A percentile compares a stretch with the other conserved stretches of the same genome.
Evolutionary conservation across 2,797 vertebrate genomes (phyloP).

Genomic region (Ptychobarbus kaznakovi): DNA sequence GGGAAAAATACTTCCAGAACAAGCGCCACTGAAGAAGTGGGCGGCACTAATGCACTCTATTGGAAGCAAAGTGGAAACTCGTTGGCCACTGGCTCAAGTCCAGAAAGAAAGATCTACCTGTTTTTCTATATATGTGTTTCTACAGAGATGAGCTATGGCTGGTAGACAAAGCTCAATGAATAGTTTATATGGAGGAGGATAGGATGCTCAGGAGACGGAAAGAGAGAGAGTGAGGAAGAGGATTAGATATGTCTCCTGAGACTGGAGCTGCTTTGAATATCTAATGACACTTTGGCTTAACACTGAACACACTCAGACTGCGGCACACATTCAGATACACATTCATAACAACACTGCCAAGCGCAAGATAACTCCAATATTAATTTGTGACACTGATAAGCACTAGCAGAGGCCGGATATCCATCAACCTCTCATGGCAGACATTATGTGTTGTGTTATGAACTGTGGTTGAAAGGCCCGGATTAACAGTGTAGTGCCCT

Average conservation of each 20-base stretch:
- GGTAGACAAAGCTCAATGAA: conserved; percentile 85
- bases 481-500: no score
- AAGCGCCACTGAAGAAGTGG: neutral
- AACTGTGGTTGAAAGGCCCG: no score
- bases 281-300: conserved; percentile 83
- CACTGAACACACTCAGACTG: conserved; percentile 67
- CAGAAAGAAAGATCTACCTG: conserved; percentile 50
- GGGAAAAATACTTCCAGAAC: neutral
- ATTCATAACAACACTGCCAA: conserved; percentile 13
- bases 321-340: conserved; percentile 62
- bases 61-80: neutral
- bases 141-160: conserved; percentile 71
- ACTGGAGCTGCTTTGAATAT: conserved; percentile 84
- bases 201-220: conserved; percentile 74
- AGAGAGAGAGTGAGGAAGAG: conserved; percentile 56
- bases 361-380: neutral
- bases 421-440: neutral
- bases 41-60: neutral
- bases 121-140: conserved; percentile 72
- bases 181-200: conserved; percentile 87
- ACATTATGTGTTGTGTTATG: neutral
- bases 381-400: neutral
- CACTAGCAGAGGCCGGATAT: neutral
- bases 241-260: conserved; percentile 79
- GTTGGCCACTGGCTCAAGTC: neutral